Evolutionary conservation across 2,888 invertebrate genomes (phyloP).

Genomic region (Sialis fuliginosa): DNA sequence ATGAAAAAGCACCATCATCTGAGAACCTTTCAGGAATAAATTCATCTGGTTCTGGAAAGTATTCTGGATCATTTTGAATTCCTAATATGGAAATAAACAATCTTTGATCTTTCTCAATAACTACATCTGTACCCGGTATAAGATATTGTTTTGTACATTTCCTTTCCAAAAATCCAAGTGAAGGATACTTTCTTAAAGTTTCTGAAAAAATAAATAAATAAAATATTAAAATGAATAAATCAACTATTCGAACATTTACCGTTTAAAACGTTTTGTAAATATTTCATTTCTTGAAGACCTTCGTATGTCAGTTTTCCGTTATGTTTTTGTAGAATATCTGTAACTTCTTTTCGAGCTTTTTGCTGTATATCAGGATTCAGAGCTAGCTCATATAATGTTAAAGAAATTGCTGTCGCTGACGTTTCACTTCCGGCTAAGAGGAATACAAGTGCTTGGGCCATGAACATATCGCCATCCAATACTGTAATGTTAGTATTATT

Average conservation of each 20-base stretch:
- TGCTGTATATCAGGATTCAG: constrained; percentile 25
- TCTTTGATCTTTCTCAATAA: constrained; percentile 22
- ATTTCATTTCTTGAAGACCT: constrained; percentile 27
- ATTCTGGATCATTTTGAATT: constrained; percentile 16
- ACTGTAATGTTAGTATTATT: constrained; percentile 9
- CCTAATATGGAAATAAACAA: constrained; percentile 22
- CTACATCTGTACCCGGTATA: constrained; percentile 20
- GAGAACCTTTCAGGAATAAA: constrained; percentile 16
- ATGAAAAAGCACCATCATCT: constrained; percentile 10
- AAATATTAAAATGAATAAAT: not conserved
- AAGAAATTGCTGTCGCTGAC: constrained; percentile 27
- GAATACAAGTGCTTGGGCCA: constrained; percentile 28
- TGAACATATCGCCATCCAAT: constrained; percentile 19
- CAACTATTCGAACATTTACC: constrained; percentile 17
- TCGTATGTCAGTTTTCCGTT: constrained; percentile 26
- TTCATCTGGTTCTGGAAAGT: constrained; percentile 14
- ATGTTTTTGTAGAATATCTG: constrained; percentile 15
- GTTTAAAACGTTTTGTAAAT: constrained; percentile 29
- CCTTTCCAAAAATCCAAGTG: constrained; percentile 19
- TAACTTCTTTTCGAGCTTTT: constrained; percentile 26
- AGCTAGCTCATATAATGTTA: constrained; percentile 27
- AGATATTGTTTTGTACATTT: constrained; percentile 18
- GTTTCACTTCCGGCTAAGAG: constrained; percentile 35
- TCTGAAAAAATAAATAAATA: constrained; percentile 17
- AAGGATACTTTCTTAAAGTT: constrained; percentile 25